These are phyloP conservation scores for Patella vulgata DNA, from an alignment of 1,140 invertebrate genomes.

Conservation along the genomic window DNA sequence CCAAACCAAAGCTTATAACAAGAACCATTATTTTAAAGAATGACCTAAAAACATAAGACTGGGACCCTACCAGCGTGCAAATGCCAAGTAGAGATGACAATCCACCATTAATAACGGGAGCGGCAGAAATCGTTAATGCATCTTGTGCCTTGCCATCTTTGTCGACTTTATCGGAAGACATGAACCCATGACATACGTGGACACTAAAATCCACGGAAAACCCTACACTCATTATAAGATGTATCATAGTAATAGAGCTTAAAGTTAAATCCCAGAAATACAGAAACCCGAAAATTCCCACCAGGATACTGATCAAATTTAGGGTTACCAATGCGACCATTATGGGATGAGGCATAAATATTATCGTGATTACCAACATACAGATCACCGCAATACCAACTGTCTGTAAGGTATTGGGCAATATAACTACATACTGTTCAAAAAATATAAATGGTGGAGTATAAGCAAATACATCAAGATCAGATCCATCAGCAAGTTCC, in stretches of 20 bases:
- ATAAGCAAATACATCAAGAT: slow-evolving; percentile 44
- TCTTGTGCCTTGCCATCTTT: slow-evolving; percentile 79
- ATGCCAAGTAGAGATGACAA: slow-evolving; percentile 93
- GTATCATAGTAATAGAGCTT: slow-evolving; percentile 98
- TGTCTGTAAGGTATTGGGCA: slow-evolving; percentile 91
- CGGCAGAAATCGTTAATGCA: slow-evolving; percentile 87
- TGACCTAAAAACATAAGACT: slow-evolving; percentile 95
- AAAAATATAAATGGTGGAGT: slow-evolving; percentile 53
- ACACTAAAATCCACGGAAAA: slow-evolving; percentile 98
- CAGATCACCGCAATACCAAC: slow-evolving; percentile 90
- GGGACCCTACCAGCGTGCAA: slow-evolving; percentile 84
- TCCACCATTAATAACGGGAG: slow-evolving; percentile 95
- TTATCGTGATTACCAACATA: slow-evolving; percentile 95
- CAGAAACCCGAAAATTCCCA: slow-evolving; percentile 96
- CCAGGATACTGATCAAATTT: slow-evolving; percentile 93
- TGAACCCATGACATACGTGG: slow-evolving; percentile 96
- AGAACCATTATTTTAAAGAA: slow-evolving; percentile 99
- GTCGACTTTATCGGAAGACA: slow-evolving; percentile 75
- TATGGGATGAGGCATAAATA: slow-evolving; percentile 94
- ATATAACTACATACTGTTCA: slow-evolving; percentile 87
- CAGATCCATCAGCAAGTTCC: slow-evolving; percentile 39
- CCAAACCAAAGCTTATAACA: slow-evolving; percentile 92
- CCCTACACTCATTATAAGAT: slow-evolving; percentile 98
- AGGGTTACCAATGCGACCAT: slow-evolving; percentile 95
- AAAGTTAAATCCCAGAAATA: slow-evolving; percentile 93